phyloP scores from a whole-genome alignment of 2,113 vertebrate species.

The Paracanthobrama guichenoti region DNA sequence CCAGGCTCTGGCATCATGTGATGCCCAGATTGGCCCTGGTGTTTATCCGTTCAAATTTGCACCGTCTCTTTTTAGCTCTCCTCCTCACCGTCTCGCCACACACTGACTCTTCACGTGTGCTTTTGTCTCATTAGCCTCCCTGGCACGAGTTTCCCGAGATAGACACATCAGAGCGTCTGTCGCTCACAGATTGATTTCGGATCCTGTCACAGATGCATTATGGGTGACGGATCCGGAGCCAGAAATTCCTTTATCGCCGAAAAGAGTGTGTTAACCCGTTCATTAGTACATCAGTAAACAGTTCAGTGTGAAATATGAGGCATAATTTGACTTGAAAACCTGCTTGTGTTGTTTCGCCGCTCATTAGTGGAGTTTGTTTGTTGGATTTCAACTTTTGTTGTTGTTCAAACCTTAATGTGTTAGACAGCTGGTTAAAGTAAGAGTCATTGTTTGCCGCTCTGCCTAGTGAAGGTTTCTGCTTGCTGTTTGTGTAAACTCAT shows the following conservation, averaged over 20 bases:
- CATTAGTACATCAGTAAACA: background rate
- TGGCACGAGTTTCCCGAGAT: conserved; percentile 32
- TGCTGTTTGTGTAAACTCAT: background rate
- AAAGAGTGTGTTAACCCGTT: background rate
- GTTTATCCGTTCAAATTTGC: conserved; percentile 22
- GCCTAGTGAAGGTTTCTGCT: background rate
- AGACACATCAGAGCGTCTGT: conserved; percentile 25
- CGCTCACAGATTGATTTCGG: conserved; percentile 24
- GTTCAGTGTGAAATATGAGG: background rate
- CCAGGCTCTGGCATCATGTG: background rate
- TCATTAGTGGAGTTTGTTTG: background rate
- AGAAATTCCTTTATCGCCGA: conserved; percentile 8
- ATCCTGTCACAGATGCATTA: conserved; percentile 45
- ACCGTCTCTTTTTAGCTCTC: conserved; percentile 53
- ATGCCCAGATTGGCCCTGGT: conserved; percentile 58
- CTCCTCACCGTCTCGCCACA: conserved; percentile 36
- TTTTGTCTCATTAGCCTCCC: conserved; percentile 51
- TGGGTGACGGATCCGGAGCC: background rate
- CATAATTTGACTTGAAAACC: background rate
- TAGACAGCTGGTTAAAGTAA: background rate
- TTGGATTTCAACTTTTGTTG: background rate
- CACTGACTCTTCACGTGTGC: conserved; percentile 49
- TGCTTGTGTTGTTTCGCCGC: background rate
- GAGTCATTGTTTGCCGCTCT: background rate
- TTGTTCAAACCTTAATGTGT: background rate